A percentile compares a stretch with the other conserved stretches of the same genome.
Evolutionary conservation across 64 coral and sea anemone species (phyloP).

Genomic region (Porites australiensis): DNA sequence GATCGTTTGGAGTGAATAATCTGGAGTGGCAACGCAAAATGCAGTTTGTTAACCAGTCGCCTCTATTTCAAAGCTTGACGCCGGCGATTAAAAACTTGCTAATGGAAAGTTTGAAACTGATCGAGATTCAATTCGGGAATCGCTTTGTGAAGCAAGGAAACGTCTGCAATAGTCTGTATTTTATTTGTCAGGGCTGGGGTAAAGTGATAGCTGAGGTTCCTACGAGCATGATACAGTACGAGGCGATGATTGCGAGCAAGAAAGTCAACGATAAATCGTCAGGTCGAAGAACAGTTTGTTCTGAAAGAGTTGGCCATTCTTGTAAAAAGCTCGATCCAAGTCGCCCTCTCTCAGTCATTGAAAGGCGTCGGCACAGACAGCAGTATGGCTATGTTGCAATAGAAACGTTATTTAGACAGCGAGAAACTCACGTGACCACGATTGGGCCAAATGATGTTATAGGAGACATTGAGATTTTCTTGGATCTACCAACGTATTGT

Average conservation of each 20-base stretch:
- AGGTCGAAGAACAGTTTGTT: background rate
- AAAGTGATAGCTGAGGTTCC: constrained; percentile 64
- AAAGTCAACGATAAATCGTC: background rate
- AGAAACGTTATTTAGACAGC: constrained; percentile 63
- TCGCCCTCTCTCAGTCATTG: constrained; percentile 69
- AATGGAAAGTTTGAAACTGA: constrained; percentile 69
- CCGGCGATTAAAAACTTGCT: constrained; percentile 65
- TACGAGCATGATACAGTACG: constrained; percentile 65
- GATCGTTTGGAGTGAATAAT: constrained; percentile 53
- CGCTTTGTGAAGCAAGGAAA: constrained; percentile 70
- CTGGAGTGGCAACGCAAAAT: constrained; percentile 72
- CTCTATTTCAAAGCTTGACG: constrained; percentile 70
- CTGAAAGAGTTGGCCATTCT: background rate
- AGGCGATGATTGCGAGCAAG: constrained; percentile 38
- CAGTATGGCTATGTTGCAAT: constrained; percentile 75
- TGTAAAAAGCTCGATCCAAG: background rate
- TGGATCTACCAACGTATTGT: constrained; percentile 74
- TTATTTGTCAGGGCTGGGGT: constrained; percentile 69
- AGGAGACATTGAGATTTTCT: constrained; percentile 79
- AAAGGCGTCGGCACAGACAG: constrained; percentile 73
- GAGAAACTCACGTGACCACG: constrained; percentile 50
- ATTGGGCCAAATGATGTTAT: constrained; percentile 86
- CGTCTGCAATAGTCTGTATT: constrained; percentile 59
- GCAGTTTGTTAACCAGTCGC: constrained; percentile 74
- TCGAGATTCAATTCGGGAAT: constrained; percentile 73